Conservation (phyloP, 2,113 vertebrate species). For the Equus quagga region DNA sequence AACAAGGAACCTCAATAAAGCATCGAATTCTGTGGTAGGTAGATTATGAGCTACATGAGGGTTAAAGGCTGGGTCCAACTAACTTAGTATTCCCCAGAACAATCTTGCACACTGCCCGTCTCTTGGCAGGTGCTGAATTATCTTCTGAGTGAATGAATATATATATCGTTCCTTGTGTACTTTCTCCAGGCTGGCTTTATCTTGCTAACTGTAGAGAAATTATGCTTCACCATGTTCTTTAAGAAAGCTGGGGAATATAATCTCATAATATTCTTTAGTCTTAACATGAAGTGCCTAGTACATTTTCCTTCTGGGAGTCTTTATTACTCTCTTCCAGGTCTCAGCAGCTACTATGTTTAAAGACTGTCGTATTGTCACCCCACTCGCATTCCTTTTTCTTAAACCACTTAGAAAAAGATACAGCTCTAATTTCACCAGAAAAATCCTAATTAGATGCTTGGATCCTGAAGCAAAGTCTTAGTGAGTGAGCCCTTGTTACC, state of each 20-base stretch:
- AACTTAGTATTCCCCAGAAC: not conserved
- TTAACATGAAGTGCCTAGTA: not conserved
- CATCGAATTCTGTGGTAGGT: not conserved
- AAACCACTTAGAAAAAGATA: not conserved
- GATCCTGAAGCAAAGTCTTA: slow-evolving; percentile 51
- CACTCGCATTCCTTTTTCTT: not conserved
- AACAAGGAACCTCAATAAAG: not conserved
- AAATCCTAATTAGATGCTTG: slow-evolving; percentile 48
- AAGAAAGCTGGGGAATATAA: not conserved
- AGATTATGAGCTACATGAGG: not conserved
- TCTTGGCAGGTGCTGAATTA: not conserved
- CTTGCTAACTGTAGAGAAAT: slow-evolving; percentile 45
- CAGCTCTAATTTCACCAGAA: slow-evolving; percentile 28
- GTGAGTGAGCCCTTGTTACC: slow-evolving; percentile 37
- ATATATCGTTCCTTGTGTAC: not conserved
- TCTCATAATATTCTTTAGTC: not conserved
- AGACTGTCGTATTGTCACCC: not conserved
- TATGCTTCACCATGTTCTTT: not conserved
- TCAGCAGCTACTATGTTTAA: slow-evolving; percentile 4
- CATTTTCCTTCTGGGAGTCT: not conserved
- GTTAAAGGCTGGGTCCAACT: not conserved
- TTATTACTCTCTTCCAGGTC: not conserved
- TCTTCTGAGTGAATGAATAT: slow-evolving; percentile 19
- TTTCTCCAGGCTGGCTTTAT: not conserved
- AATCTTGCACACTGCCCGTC: not conserved